Conservation (phyloP, 2,888 invertebrate genomes). For the Sycophila texana region DNA sequence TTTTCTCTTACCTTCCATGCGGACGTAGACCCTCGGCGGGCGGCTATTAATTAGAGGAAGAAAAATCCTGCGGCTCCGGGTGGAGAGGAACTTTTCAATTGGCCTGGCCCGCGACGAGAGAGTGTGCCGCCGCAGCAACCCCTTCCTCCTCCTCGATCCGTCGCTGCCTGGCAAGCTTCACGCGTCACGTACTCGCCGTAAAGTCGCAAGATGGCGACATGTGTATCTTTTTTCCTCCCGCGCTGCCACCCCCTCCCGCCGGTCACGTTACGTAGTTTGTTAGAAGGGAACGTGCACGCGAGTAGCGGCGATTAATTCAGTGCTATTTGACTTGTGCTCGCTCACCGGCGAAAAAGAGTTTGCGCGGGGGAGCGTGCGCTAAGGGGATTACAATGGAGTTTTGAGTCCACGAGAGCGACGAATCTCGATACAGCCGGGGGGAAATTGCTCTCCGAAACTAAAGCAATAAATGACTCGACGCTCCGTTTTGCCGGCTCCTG, state of each 20-base stretch:
- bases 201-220: conserved; percentile 45
- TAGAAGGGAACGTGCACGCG: not conserved
- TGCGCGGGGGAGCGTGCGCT: not conserved
- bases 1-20: not conserved
- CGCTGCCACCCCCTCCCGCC: no score
- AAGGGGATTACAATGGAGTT: conserved; percentile 26
- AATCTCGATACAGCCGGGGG: conserved; percentile 4
- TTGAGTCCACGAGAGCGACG: conserved; percentile 1
- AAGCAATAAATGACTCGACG: conserved; percentile 31
- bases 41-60: not conserved
- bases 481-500: no score
- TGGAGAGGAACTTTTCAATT: no score
- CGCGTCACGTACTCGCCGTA: conserved; percentile 36
- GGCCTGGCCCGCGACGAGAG: no score
- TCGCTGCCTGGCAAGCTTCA: conserved; percentile 9
- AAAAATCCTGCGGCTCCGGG: not conserved
- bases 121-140: no score
- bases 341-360: not conserved
- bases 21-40: not conserved
- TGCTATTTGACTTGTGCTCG: not conserved
- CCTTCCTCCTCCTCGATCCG: not conserved
- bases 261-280: no score
- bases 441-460: conserved; percentile 25
- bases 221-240: not conserved
- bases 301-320: not conserved